Conservation (phyloP, 2,113 vertebrate species). For the Leptocoma aspasia region DNA sequence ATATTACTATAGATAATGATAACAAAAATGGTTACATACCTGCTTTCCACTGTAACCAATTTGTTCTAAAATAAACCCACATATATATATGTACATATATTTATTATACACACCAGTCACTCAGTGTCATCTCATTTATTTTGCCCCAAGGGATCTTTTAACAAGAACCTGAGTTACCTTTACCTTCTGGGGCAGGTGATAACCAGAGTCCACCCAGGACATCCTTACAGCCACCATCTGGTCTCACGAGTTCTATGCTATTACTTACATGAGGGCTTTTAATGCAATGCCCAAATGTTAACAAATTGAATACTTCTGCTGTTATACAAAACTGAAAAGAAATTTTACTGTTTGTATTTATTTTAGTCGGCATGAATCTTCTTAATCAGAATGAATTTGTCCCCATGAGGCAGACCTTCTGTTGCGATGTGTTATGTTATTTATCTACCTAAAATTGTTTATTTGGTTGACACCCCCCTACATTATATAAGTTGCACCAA, state of each 20-base stretch:
- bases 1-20: not conserved
- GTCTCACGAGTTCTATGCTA: no score
- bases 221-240: rapidly evolving
- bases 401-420: not conserved
- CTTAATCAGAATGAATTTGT: not conserved
- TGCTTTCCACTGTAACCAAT: not conserved
- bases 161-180: not conserved
- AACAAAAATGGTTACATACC: not conserved
- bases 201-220: not conserved
- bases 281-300: rapidly evolving
- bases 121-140: not conserved
- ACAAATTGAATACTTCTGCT: not conserved
- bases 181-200: not conserved
- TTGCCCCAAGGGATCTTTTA: not conserved
- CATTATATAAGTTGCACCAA: no score
- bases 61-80: not conserved
- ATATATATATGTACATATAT: not conserved
- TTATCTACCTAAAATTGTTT: no score
- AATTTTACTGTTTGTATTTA: not conserved
- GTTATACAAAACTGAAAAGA: not conserved
- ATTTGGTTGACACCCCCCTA: no score
- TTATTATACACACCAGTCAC: not conserved
- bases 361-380: not conserved
- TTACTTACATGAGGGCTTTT: not conserved
- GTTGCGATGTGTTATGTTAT: no score